These are phyloP conservation scores for Equus quagga DNA, from an alignment of 2,113 vertebrate genomes.

Conservation along the genomic window DNA sequence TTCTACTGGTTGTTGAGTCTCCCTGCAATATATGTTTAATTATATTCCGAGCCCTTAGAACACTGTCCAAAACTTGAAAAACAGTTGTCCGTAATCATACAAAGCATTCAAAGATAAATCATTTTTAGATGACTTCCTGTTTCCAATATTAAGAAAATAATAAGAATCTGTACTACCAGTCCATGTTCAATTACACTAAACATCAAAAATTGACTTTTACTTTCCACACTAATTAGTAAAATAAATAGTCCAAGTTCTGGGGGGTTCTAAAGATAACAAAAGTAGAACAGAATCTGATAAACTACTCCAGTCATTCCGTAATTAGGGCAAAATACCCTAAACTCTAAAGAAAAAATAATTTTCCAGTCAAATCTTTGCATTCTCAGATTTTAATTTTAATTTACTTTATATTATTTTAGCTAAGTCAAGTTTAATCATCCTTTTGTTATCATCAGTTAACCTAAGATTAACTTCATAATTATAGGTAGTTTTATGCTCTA, in stretches of 20 bases:
- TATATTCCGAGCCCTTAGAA: slow-evolving; percentile 15
- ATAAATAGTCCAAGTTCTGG: slow-evolving; percentile 7
- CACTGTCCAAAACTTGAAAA: slow-evolving; percentile 39
- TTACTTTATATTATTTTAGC: background rate
- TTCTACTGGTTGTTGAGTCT: background rate
- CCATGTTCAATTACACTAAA: background rate
- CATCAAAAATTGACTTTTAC: slow-evolving; percentile 40
- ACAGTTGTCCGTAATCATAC: background rate
- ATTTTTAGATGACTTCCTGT: slow-evolving; percentile 19
- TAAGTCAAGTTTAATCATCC: background rate
- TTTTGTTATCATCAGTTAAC: background rate
- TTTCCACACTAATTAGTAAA: slow-evolving; percentile 17
- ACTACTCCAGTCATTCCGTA: background rate
- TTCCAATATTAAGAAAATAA: slow-evolving; percentile 46
- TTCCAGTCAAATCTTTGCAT: slow-evolving; percentile 2
- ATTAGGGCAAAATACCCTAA: background rate
- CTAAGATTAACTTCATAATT: slow-evolving; percentile 46
- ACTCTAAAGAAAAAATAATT: background rate
- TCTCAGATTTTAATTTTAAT: slow-evolving; percentile 62
- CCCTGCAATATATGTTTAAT: slow-evolving; percentile 12
- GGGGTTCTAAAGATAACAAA: slow-evolving; percentile 1
- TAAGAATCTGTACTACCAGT: background rate
- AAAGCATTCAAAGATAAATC: slow-evolving; percentile 35
- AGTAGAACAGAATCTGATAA: background rate
- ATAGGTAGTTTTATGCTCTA: background rate